phyloP scores from a whole-genome alignment of 2,888 invertebrate genomes.

The Fragum whitleyi region DNA sequence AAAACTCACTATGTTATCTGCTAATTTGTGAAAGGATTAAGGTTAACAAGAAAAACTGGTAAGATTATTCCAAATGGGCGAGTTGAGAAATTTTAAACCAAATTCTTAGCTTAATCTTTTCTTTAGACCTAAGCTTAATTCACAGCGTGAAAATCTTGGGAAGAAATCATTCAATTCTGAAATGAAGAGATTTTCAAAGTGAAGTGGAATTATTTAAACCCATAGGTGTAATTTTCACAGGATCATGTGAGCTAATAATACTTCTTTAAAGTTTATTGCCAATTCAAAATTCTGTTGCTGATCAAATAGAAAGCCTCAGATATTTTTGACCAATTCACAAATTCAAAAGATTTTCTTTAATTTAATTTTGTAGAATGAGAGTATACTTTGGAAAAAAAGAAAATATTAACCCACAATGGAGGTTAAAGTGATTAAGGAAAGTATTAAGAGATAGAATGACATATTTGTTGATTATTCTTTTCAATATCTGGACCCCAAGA shows the following conservation, averaged over 20 bases:
- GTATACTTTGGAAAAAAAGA: too few relatives aligned
- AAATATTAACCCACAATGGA: too few relatives aligned
- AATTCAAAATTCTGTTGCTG: conserved; percentile 15
- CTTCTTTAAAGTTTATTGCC: conserved; percentile 24
- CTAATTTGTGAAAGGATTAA: background rate
- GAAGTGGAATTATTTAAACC: conserved; percentile 25
- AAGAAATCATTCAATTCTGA: conserved; percentile 1
- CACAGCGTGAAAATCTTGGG: conserved; percentile 11
- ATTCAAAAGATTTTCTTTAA: too few relatives aligned
- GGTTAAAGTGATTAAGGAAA: too few relatives aligned
- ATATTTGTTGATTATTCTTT: too few relatives aligned
- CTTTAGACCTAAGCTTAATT: conserved; percentile 11
- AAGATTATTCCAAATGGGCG: too few relatives aligned
- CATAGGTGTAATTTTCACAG: conserved; percentile 8
- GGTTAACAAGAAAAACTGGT: background rate
- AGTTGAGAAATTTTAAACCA: background rate
- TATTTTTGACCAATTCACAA: too few relatives aligned
- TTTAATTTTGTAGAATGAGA: too few relatives aligned
- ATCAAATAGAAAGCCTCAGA: background rate
- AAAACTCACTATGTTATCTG: too few relatives aligned
- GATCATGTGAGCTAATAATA: conserved; percentile 1
- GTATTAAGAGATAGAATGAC: too few relatives aligned
- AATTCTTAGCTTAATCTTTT: conserved; percentile 13
- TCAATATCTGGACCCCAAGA: too few relatives aligned
- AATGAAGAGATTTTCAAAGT: conserved; percentile 23